phyloP scores from a whole-genome alignment of 92 coral and sea anemone species.

The Epizoanthus illoricatus region DNA sequence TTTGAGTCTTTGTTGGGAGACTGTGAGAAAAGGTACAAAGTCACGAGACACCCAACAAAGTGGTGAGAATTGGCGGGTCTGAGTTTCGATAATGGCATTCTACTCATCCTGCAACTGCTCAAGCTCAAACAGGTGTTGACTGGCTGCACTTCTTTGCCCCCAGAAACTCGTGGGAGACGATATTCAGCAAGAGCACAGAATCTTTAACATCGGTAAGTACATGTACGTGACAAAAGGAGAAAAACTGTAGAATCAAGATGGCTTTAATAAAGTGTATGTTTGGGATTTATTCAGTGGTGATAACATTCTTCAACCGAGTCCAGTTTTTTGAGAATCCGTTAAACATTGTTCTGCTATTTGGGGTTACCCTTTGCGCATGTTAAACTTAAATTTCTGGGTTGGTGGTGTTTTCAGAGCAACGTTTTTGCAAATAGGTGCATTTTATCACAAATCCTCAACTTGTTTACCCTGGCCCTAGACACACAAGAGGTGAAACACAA shows the following conservation, averaged over 20 bases:
- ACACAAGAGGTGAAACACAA: not conserved
- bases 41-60: too few species aligned
- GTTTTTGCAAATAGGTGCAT: too few species aligned
- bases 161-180: conserved; percentile 98
- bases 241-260: not conserved
- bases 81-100: not conserved
- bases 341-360: too few species aligned
- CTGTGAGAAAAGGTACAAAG: too few species aligned
- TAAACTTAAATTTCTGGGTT: not conserved
- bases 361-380: not conserved
- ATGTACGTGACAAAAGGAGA: too few species aligned
- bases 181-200: conserved; percentile 95
- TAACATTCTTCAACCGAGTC: not conserved
- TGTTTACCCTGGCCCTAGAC: not conserved
- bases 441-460: too few species aligned
- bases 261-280: not conserved
- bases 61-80: not conserved
- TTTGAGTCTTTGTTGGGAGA: too few species aligned
- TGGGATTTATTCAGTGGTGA: not conserved
- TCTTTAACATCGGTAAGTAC: conserved; percentile 75
- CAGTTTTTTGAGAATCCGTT: not conserved
- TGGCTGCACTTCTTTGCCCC: not conserved
- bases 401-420: not conserved
- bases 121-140: not conserved
- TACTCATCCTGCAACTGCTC: not conserved